A percentile compares a stretch with the other conserved stretches of the same genome.
These are phyloP conservation scores for Yasuhikotakia modesta DNA, from an alignment of 2,797 vertebrate genomes.

Conservation along the genomic window DNA sequence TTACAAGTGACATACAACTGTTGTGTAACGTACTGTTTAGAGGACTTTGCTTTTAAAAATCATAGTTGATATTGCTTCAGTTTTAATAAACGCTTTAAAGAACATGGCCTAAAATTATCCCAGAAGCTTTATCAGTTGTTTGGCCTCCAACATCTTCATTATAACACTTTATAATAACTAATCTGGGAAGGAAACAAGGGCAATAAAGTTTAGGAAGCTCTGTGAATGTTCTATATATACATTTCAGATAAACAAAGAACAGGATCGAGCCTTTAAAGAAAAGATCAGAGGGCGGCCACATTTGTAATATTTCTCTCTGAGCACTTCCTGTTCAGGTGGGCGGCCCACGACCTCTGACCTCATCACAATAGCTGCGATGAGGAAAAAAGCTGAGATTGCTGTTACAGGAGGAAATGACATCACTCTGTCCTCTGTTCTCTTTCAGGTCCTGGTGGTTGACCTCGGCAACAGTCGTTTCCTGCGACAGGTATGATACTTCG, in stretches of 20 bases:
- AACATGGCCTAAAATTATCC: not conserved
- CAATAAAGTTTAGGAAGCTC: conserved; percentile 1
- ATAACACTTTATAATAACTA: conserved; percentile 13
- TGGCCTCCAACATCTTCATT: conserved; percentile 16
- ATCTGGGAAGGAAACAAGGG: conserved; percentile 29
- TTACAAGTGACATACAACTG: too few relatives aligned
- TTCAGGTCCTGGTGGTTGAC: conserved; percentile 93
- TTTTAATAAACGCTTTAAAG: not conserved
- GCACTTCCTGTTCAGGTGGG: conserved; percentile 48
- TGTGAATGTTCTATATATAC: conserved; percentile 42
- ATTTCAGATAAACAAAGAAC: not conserved
- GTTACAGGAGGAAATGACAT: conserved; percentile 69
- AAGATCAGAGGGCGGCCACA: conserved; percentile 36
- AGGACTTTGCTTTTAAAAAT: too few relatives aligned
- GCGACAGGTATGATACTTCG: conserved; percentile 82
- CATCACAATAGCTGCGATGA: conserved; percentile 62
- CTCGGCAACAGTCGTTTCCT: conserved; percentile 93
- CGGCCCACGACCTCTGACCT: conserved; percentile 44
- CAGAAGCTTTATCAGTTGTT: conserved; percentile 19
- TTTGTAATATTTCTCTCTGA: conserved; percentile 50
- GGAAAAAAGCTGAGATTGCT: conserved; percentile 44
- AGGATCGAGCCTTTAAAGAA: conserved; percentile 1
- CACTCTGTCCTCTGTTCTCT: conserved; percentile 59
- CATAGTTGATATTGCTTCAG: too few relatives aligned
- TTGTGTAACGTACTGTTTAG: too few relatives aligned